phyloP scores from a whole-genome alignment of 2,113 vertebrate species.

The Danionella cerebrum region DNA sequence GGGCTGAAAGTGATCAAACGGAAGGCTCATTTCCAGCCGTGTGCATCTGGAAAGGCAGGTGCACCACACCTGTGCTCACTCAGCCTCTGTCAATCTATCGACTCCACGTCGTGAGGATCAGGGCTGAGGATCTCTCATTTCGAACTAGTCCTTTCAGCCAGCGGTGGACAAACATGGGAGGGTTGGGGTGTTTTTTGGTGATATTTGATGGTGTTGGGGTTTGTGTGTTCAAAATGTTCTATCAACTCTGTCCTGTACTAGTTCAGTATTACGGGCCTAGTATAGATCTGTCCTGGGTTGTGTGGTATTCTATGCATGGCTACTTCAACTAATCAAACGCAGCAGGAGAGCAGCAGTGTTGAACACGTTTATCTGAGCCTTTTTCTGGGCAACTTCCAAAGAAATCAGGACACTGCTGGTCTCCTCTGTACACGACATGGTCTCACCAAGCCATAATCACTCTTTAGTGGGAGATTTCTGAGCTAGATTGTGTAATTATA shows the following conservation, averaged over 20 bases:
- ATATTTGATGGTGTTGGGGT: not conserved
- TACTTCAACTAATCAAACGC: constrained; percentile 34
- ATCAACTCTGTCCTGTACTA: constrained; percentile 5
- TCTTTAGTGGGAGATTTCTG: constrained; percentile 17
- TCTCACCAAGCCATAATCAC: constrained; percentile 47
- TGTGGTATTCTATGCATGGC: constrained; percentile 45
- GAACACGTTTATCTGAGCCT: not conserved
- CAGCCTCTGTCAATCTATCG: constrained; percentile 22
- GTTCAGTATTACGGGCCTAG: constrained; percentile 30
- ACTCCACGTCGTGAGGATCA: constrained; percentile 23
- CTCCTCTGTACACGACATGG: constrained; percentile 32
- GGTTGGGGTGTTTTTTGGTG: not conserved
- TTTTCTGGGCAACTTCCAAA: constrained; percentile 20
- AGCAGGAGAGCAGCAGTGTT: constrained; percentile 38
- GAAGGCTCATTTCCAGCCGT: constrained; percentile 25
- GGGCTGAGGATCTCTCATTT: constrained; percentile 43
- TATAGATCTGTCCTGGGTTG: constrained; percentile 22
- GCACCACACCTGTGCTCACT: constrained; percentile 21
- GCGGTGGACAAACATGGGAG: not conserved
- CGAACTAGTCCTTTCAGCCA: not conserved
- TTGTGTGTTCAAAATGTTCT: not conserved
- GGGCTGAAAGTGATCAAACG: constrained; percentile 21
- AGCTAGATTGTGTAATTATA: constrained; percentile 31
- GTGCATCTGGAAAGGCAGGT: constrained; percentile 37
- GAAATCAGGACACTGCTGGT: constrained; percentile 50